Conservation (phyloP, 1,140 invertebrate genomes). For the Trachelipus rathkii region DNA sequence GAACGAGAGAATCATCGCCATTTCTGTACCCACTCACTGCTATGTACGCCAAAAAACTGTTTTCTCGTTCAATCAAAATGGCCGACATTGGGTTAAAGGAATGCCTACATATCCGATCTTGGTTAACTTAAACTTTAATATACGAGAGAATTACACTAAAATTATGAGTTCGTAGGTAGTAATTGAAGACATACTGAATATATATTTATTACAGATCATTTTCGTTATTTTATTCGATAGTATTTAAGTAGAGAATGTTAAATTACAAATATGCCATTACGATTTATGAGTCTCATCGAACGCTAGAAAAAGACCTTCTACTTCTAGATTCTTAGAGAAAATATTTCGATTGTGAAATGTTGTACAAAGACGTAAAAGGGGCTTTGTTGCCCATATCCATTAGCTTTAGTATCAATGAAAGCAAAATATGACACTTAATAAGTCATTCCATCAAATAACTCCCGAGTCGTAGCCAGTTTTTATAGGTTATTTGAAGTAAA, state of each 20-base stretch:
- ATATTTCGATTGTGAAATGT: conserved; percentile 3
- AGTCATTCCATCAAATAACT: conserved; percentile 10
- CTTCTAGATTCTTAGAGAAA: not conserved
- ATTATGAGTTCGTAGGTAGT: too few relatives aligned
- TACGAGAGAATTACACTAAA: too few relatives aligned
- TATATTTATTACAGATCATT: too few relatives aligned
- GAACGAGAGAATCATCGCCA: not conserved
- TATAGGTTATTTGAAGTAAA: conserved; percentile 1
- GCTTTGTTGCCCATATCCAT: conserved; percentile 8
- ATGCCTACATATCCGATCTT: too few relatives aligned
- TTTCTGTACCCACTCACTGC: conserved; percentile 6
- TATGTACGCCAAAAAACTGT: not conserved
- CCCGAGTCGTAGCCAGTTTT: not conserved
- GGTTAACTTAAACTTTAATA: too few relatives aligned
- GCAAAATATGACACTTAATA: conserved; percentile 4
- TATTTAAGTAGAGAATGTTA: too few relatives aligned
- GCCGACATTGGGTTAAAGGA: not conserved
- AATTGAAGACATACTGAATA: too few relatives aligned
- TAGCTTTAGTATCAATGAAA: conserved; percentile 8
- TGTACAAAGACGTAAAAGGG: not conserved
- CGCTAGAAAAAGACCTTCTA: not conserved
- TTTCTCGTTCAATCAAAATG: not conserved
- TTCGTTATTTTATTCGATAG: too few relatives aligned
- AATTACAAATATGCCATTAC: not conserved
- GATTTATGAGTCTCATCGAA: not conserved